These are phyloP conservation scores for Conchocele bisecta DNA, from an alignment of 2,888 invertebrate genomes.

Conservation along the genomic window DNA sequence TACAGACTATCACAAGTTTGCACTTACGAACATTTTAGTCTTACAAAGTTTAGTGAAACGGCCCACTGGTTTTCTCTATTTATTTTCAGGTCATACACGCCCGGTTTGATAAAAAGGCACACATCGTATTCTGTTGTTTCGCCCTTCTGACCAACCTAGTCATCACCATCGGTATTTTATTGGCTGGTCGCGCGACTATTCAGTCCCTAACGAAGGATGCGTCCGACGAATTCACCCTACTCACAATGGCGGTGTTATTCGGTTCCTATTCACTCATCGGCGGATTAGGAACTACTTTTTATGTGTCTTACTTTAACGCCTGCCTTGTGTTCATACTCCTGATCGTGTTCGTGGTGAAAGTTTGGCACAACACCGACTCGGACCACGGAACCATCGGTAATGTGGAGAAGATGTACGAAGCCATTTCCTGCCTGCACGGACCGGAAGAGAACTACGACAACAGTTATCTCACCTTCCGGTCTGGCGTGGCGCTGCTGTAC, in stretches of 20 bases:
- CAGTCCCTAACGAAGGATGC: constrained; percentile 75
- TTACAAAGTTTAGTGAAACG: too few species aligned
- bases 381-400: constrained; percentile 69
- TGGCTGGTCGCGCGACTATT: constrained; percentile 76
- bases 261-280: constrained; percentile 80
- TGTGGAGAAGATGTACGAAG: constrained; percentile 72
- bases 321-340: constrained; percentile 77
- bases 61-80: too few species aligned
- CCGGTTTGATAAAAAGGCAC: constrained; percentile 75
- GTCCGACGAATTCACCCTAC: constrained; percentile 75
- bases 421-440: constrained; percentile 75
- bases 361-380: constrained; percentile 71
- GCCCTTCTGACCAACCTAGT: constrained; percentile 78
- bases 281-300: constrained; percentile 80
- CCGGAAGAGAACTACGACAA: constrained; percentile 74
- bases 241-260: constrained; percentile 78
- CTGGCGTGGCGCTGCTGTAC: constrained; percentile 75
- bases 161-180: constrained; percentile 76
- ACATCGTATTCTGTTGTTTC: constrained; percentile 78
- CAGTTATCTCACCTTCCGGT: constrained; percentile 77
- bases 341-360: constrained; percentile 77
- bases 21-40: too few species aligned
- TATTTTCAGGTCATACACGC: constrained; percentile 74
- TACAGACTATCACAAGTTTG: too few species aligned
- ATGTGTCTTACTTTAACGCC: constrained; percentile 81